A percentile compares a stretch with the other conserved stretches of the same genome.
Evolutionary conservation across 2,113 vertebrate genomes (phyloP).

Genomic region (Aptenodytes patagonicus): DNA sequence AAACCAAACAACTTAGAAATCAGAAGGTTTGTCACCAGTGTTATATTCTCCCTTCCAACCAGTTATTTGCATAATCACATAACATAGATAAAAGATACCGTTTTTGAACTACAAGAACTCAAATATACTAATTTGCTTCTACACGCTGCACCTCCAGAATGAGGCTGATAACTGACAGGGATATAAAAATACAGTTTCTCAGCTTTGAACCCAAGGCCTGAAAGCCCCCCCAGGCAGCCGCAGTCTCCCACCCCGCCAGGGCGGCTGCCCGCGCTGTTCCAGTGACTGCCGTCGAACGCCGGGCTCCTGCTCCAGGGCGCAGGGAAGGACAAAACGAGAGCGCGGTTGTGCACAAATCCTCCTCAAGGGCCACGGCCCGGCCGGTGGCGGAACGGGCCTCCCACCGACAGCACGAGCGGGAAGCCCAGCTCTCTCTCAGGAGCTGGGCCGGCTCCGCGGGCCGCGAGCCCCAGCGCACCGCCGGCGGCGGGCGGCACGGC

Average conservation of each 20-base stretch:
- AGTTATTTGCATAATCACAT: fast-evolving
- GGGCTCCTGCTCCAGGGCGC: too few species aligned
- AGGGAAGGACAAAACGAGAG: too few species aligned
- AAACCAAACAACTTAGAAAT: neutral
- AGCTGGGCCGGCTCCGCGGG: neutral
- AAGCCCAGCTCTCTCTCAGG: neutral
- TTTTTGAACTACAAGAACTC: too few species aligned
- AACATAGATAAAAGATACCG: too few species aligned
- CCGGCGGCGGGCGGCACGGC: neutral
- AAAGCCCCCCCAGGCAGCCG: too few species aligned
- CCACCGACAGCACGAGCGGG: too few species aligned
- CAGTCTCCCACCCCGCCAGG: neutral
- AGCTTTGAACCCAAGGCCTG: fast-evolving
- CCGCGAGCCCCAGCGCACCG: neutral
- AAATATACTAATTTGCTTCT: fast-evolving
- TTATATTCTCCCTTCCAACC: neutral
- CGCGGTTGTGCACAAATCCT: neutral
- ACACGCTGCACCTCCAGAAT: fast-evolving
- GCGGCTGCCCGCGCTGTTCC: too few species aligned
- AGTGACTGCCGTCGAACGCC: too few species aligned
- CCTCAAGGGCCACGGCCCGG: neutral
- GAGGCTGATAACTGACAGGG: fast-evolving
- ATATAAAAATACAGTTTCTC: fast-evolving
- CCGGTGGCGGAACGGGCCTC: too few species aligned
- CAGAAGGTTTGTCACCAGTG: neutral